These are phyloP conservation scores for Brachymystax lenok DNA, from an alignment of 2,797 vertebrate species.

Conservation along the genomic window DNA sequence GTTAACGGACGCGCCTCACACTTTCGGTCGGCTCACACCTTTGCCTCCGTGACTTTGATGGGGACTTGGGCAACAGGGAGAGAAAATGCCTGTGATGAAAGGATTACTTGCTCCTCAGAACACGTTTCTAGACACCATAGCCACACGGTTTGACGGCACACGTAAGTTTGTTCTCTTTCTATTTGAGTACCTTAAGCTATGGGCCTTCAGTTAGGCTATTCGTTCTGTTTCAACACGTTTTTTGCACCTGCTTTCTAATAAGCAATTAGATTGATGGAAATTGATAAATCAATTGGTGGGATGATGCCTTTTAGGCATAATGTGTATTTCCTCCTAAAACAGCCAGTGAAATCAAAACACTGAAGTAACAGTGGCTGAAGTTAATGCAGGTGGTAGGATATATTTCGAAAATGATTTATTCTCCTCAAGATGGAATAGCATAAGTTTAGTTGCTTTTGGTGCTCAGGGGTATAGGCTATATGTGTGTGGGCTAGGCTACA, in stretches of 20 bases:
- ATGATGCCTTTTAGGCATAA: background rate
- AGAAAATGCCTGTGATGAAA: constrained; percentile 99
- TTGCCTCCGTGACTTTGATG: constrained; percentile 87
- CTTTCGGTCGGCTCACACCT: constrained; percentile 53
- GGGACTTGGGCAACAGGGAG: constrained; percentile 85
- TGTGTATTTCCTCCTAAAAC: background rate
- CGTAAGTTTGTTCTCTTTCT: constrained; percentile 84
- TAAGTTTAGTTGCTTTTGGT: background rate
- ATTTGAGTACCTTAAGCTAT: background rate
- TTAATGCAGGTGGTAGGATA: background rate
- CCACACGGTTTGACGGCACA: constrained; percentile 97
- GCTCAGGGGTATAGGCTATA: too few relatives aligned
- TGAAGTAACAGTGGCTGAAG: background rate
- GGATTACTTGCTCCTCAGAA: constrained; percentile 98
- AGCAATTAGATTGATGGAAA: too few relatives aligned
- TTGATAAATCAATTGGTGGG: background rate
- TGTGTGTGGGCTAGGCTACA: background rate
- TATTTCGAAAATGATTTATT: background rate
- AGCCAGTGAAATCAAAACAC: background rate
- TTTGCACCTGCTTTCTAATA: background rate
- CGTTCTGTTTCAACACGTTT: background rate
- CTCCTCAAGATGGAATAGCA: background rate
- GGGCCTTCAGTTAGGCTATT: background rate
- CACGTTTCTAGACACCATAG: constrained; percentile 98
- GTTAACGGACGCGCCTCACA: constrained; percentile 48